Conservation (phyloP, 2,113 vertebrate species). For the Eublepharis macularius region DNA sequence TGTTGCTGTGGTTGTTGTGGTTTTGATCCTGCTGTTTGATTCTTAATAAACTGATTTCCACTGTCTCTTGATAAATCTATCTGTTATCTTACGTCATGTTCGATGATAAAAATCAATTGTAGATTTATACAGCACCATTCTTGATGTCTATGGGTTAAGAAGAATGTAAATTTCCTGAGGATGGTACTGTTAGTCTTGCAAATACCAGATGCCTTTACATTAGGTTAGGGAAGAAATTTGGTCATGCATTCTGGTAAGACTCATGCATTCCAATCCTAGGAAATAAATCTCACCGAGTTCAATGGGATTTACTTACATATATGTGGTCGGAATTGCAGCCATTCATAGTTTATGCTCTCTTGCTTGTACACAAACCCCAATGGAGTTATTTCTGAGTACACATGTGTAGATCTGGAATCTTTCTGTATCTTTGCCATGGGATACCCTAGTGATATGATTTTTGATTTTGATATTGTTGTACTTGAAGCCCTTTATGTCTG, state of each 20-base stretch:
- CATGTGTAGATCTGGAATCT: neutral
- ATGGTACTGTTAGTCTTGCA: neutral
- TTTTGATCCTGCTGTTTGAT: conserved; percentile 34
- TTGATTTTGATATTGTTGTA: neutral
- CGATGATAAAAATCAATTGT: conserved; percentile 42
- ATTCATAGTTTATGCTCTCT: neutral
- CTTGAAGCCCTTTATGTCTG: neutral
- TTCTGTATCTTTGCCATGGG: neutral
- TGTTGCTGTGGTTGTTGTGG: too few species aligned
- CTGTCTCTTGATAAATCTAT: conserved; percentile 33
- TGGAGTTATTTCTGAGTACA: neutral
- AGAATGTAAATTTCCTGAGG: too few species aligned
- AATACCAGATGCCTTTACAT: conserved; percentile 24
- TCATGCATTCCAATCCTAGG: neutral
- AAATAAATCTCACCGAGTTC: neutral
- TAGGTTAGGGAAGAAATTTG: conserved; percentile 22
- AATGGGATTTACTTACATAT: neutral
- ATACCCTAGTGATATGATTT: neutral
- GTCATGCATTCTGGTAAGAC: neutral
- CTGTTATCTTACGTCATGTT: conserved; percentile 17
- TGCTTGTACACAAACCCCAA: neutral
- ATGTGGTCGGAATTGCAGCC: neutral
- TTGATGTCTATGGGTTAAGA: too few species aligned
- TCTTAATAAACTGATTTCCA: conserved; percentile 35
- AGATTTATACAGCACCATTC: neutral